These are phyloP conservation scores for Zaprionus camerounensis DNA, from an alignment of 1,140 invertebrate genomes.

Conservation along the genomic window DNA sequence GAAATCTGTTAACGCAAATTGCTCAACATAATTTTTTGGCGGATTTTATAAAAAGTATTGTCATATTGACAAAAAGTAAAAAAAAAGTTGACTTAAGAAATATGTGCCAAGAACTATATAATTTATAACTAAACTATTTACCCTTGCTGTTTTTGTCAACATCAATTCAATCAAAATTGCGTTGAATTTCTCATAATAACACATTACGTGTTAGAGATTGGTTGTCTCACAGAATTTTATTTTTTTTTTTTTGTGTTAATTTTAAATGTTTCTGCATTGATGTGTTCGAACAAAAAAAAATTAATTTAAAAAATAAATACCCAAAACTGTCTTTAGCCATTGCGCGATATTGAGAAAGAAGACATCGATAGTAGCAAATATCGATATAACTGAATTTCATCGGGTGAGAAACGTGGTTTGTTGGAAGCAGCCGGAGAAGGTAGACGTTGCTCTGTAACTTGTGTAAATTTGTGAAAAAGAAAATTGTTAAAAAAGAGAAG, in stretches of 20 bases:
- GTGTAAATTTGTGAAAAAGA: conserved; percentile 70
- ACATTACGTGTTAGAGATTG: conserved; percentile 16
- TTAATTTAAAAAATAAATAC: conserved; percentile 24
- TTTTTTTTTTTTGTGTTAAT: conserved; percentile 8
- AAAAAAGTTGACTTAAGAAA: not conserved
- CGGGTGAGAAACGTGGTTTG: conserved; percentile 74
- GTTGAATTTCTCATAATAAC: conserved; percentile 29
- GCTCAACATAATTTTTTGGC: not conserved
- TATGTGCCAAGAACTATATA: not conserved
- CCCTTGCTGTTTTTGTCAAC: conserved; percentile 33
- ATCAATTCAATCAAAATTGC: conserved; percentile 10
- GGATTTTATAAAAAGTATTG: not conserved
- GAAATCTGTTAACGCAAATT: conserved; percentile 11
- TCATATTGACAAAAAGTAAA: not conserved
- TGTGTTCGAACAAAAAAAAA: conserved; percentile 10
- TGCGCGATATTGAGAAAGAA: conserved; percentile 9
- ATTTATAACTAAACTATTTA: conserved; percentile 4
- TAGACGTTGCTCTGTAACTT: conserved; percentile 78
- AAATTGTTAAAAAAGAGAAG: conserved; percentile 61
- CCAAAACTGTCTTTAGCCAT: not conserved
- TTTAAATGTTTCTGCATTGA: conserved; percentile 7
- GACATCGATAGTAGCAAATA: conserved; percentile 17
- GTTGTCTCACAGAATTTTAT: conserved; percentile 18
- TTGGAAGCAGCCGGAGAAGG: conserved; percentile 78
- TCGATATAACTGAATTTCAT: conserved; percentile 45